phyloP scores from a whole-genome alignment of 2,888 invertebrate species.

The Pterostichus madidus region DNA sequence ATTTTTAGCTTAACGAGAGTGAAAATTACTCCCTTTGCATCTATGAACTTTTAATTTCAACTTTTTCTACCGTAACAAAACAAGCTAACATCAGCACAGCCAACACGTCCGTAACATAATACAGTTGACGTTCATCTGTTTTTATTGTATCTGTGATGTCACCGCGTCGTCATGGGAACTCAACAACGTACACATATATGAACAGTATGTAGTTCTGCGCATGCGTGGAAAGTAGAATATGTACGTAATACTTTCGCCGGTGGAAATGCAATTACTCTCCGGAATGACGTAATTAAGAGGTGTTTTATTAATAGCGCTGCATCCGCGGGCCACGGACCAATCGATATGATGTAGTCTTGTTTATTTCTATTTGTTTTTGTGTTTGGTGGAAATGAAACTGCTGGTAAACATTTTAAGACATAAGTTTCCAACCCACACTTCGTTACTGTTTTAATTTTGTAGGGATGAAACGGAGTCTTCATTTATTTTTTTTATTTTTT shows the following conservation, averaged over 20 bases:
- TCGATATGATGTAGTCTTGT: not conserved
- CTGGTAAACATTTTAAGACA: too few relatives aligned
- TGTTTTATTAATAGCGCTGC: constrained; percentile 46
- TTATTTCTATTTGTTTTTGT: not conserved
- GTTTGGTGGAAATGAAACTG: not conserved
- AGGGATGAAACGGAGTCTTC: too few relatives aligned
- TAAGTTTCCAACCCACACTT: too few relatives aligned
- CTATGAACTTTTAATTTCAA: constrained; percentile 5
- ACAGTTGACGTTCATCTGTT: constrained; percentile 30
- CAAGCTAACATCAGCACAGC: not conserved
- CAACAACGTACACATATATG: not conserved
- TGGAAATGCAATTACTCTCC: constrained; percentile 45
- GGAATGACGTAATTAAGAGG: constrained; percentile 56
- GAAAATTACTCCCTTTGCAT: constrained; percentile 1
- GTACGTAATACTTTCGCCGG: constrained; percentile 44
- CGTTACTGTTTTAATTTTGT: too few relatives aligned
- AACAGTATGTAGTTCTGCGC: too few relatives aligned
- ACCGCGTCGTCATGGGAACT: constrained; percentile 55
- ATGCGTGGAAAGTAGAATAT: not conserved
- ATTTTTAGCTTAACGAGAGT: constrained; percentile 5
- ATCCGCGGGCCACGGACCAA: constrained; percentile 19
- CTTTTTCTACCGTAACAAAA: not conserved
- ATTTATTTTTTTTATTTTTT: too few relatives aligned
- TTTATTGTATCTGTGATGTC: constrained; percentile 53
- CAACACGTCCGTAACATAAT: constrained; percentile 28